A percentile compares a stretch with the other conserved stretches of the same genome.
These are phyloP conservation scores for Muraenolepis orangiensis DNA, from an alignment of 2,797 vertebrate genomes.

Conservation along the genomic window DNA sequence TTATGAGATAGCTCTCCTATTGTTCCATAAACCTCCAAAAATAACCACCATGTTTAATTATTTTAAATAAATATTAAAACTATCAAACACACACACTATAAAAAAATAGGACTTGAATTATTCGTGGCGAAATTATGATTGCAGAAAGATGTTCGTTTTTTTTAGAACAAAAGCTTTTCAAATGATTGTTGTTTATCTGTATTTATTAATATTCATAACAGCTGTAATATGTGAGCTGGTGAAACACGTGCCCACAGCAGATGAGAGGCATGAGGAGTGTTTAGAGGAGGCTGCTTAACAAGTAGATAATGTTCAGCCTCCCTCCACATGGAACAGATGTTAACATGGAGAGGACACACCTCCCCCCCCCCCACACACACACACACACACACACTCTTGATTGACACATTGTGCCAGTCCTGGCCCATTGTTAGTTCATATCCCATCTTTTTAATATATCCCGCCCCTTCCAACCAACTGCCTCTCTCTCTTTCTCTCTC, in stretches of 20 bases:
- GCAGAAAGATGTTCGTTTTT: too few relatives aligned
- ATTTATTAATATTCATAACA: neutral
- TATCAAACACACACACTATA: too few relatives aligned
- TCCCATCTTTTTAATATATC: slow-evolving; percentile 46
- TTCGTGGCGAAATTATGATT: neutral
- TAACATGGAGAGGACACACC: slow-evolving; percentile 52
- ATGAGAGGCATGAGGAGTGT: neutral
- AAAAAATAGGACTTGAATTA: neutral
- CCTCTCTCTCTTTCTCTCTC: neutral
- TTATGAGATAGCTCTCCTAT: neutral
- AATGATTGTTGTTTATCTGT: neutral
- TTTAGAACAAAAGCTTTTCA: neutral
- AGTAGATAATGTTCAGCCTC: slow-evolving; percentile 50
- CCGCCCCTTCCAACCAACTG: slow-evolving; percentile 29
- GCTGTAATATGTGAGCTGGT: neutral
- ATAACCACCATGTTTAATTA: neutral
- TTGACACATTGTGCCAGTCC: slow-evolving; percentile 46
- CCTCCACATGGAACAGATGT: slow-evolving; percentile 59
- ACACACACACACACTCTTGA: slow-evolving; percentile 24
- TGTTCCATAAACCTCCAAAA: neutral
- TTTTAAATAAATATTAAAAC: too few relatives aligned
- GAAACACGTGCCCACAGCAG: neutral
- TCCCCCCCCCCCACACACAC: slow-evolving; percentile 27
- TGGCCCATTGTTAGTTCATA: slow-evolving; percentile 54
- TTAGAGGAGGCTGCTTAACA: slow-evolving; percentile 34